Base-by-base conservation (phyloP, 1,140 invertebrate genomes). In the Chrysomallon squamiferum region DNA sequence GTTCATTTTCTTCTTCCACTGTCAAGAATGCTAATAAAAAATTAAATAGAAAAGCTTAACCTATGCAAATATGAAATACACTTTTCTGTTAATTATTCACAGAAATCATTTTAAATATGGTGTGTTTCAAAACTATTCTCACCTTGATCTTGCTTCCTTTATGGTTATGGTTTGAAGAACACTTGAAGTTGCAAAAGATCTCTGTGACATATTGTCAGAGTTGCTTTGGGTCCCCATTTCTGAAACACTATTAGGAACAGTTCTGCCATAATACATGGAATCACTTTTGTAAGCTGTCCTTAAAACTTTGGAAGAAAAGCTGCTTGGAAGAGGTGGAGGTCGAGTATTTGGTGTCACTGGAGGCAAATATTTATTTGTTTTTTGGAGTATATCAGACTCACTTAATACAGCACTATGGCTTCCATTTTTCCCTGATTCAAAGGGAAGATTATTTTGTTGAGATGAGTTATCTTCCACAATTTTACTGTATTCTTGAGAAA, bases 281-380 rank as follows among this genome's bases (percentile, higher is more conserved):
- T 79, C 78, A 22, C 67, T 71, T 68, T 76, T 78, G 57, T 78
- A 75, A 20, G 72, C 54, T 20, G 74, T 78, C 7, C 75, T 66
- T 30, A 82, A 50, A 20, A 75, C 63, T 6, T 62, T 68, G 1
- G 78, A 80, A 3, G 72, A 63, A 11, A 78, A 57, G 57, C 80
- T 69, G 6, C 65, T 62, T 11, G 65, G 27, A 15, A 81, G 30
- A 5, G 78, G 78, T 15, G 80, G 80, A 0, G 76, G 77, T 15
- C 59, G 59, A 22, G 57, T 59, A 58, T 69, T 73, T 18, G 70
- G 69, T 45, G 62, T 52, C 33, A 76, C 35, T 3, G 76, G 74
- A 20, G 72, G 57, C 22, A 78, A 45, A 38, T 7, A 38, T 38
- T 38, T 38, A 5, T 7, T 15, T 7, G 35, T 5, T 38, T 38